phyloP scores from a whole-genome alignment of 2,888 invertebrate species.

The Agonopterix alstromeriana region DNA sequence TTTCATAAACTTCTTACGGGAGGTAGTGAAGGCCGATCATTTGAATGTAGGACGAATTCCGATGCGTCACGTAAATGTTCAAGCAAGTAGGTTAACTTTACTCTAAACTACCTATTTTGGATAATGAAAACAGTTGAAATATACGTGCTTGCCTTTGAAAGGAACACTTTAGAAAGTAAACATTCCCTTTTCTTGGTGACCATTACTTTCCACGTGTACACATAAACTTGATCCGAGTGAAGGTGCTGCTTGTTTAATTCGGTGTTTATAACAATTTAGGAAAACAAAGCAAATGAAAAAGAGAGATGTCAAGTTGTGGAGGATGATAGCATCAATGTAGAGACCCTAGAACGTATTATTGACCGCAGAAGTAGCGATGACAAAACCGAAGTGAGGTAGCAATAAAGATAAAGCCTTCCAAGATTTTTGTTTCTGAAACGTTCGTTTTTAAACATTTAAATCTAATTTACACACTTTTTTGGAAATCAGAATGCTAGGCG shows the following conservation, averaged over 20 bases:
- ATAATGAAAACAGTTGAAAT: constrained; percentile 36
- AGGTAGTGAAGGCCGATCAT: constrained; percentile 44
- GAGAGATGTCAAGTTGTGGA: too few relatives aligned
- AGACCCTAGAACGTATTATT: too few relatives aligned
- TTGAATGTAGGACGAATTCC: constrained; percentile 62
- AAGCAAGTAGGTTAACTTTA: constrained; percentile 52
- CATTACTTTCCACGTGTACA: constrained; percentile 7
- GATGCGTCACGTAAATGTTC: constrained; percentile 47
- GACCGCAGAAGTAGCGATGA: too few relatives aligned
- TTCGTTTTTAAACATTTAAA: too few relatives aligned
- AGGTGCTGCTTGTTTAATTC: neutral
- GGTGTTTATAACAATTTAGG: too few relatives aligned
- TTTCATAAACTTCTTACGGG: constrained; percentile 39
- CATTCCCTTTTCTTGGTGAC: constrained; percentile 29
- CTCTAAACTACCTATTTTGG: constrained; percentile 35
- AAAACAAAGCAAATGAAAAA: too few relatives aligned
- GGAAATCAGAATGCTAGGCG: too few relatives aligned
- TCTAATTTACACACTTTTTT: too few relatives aligned
- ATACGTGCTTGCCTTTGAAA: constrained; percentile 36
- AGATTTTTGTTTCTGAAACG: too few relatives aligned
- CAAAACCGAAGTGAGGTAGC: too few relatives aligned
- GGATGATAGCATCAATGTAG: too few relatives aligned
- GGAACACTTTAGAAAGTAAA: constrained; percentile 47
- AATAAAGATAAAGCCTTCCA: too few relatives aligned
- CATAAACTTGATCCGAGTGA: constrained; percentile 10